These are phyloP conservation scores for Diplolepis rosae DNA, from an alignment of 2,888 invertebrate species.

Conservation along the genomic window DNA sequence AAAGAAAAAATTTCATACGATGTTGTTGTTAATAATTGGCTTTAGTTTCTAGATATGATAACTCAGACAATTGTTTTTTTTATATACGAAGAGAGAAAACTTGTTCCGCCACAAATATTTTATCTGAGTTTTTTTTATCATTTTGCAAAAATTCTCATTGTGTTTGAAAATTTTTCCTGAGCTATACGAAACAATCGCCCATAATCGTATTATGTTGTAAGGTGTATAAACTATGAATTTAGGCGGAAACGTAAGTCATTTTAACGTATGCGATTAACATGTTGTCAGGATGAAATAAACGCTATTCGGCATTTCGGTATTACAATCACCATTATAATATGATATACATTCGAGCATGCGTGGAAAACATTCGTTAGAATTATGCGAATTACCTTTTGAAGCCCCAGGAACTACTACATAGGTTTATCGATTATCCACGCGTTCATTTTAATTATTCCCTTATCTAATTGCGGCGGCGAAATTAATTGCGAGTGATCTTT, in stretches of 20 bases:
- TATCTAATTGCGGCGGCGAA: conserved; percentile 55
- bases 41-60: too few relatives aligned
- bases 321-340: neutral
- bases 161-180: too few relatives aligned
- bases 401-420: neutral
- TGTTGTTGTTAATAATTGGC: too few relatives aligned
- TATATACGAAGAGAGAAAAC: too few relatives aligned
- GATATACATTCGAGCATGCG: conserved; percentile 46
- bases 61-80: too few relatives aligned
- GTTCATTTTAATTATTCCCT: conserved; percentile 57
- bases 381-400: neutral
- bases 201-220: too few relatives aligned
- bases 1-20: too few relatives aligned
- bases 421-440: conserved; percentile 38
- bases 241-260: neutral
- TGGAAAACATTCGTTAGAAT: conserved; percentile 51
- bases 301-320: neutral
- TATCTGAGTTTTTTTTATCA: too few relatives aligned
- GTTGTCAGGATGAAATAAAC: neutral
- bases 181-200: too few relatives aligned
- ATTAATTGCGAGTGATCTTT: conserved; percentile 50
- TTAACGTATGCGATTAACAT: neutral
- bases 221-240: too few relatives aligned
- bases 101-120: too few relatives aligned
- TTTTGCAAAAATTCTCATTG: too few relatives aligned